A percentile compares a stretch with the other conserved stretches of the same genome.
Conservation (phyloP, 1,140 invertebrate species). For the Eriosoma lanigerum region DNA sequence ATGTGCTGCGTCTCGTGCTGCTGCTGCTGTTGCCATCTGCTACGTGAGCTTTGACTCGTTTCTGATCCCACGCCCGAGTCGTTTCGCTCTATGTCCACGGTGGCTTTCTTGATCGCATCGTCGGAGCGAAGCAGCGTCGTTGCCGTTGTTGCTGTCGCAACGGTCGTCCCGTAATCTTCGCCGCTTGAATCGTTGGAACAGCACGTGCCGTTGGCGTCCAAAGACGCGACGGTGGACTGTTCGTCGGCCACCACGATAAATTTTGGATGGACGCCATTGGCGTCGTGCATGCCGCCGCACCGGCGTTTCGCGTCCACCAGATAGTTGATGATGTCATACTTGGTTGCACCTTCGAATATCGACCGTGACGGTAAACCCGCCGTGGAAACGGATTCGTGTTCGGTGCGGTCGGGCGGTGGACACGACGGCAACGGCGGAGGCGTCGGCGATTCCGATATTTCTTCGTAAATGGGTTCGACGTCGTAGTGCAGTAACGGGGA, state of each 20-base stretch:
- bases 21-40: constrained; percentile 62
- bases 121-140: constrained; percentile 24
- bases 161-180: constrained; percentile 10
- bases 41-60: constrained; percentile 82
- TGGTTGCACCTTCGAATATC: constrained; percentile 77
- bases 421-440: constrained; percentile 74
- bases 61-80: constrained; percentile 92
- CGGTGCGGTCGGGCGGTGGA: constrained; percentile 59
- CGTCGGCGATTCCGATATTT: constrained; percentile 72
- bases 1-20: constrained; percentile 62
- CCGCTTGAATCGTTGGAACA: constrained; percentile 62
- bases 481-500: constrained; percentile 60
- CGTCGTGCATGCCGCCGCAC: constrained; percentile 60
- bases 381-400: constrained; percentile 51
- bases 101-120: constrained; percentile 55
- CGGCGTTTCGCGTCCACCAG: constrained; percentile 81
- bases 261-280: constrained; percentile 58
- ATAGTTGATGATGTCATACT: constrained; percentile 85
- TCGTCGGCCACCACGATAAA: constrained; percentile 58
- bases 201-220: constrained; percentile 61
- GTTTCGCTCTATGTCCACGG: constrained; percentile 77
- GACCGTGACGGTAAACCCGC: constrained; percentile 60
- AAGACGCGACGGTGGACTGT: constrained; percentile 27
- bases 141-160: not conserved
- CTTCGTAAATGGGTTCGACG: constrained; percentile 86